These are phyloP conservation scores for Theocolax elegans DNA, from an alignment of 1,140 invertebrate species.

Conservation along the genomic window DNA sequence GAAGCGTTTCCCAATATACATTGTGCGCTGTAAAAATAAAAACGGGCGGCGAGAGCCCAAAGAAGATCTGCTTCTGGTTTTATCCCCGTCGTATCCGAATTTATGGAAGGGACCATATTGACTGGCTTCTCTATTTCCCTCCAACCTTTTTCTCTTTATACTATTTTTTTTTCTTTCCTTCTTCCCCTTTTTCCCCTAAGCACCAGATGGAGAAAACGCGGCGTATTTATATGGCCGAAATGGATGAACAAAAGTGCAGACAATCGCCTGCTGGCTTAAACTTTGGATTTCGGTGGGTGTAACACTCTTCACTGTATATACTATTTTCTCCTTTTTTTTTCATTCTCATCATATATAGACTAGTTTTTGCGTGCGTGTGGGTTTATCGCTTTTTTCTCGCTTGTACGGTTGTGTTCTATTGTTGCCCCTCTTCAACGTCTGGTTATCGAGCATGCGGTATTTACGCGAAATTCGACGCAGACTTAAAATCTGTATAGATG, in stretches of 20 bases:
- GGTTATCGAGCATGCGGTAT: not conserved
- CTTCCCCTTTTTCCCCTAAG: not conserved
- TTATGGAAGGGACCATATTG: constrained; percentile 36
- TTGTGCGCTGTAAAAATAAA: not conserved
- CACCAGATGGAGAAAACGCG: not conserved
- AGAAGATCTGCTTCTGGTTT: constrained; percentile 18
- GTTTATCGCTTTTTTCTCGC: not conserved
- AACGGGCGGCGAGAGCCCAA: not conserved
- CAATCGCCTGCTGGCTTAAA: constrained; percentile 3
- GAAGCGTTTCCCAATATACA: constrained; percentile 3
- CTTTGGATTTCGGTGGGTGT: not conserved
- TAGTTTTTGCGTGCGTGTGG: not conserved
- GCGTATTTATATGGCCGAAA: constrained; percentile 18
- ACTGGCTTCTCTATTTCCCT: constrained; percentile 9
- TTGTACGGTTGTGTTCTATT: no score
- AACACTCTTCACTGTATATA: not conserved
- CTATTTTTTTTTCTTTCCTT: not conserved
- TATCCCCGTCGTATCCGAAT: constrained; percentile 25
- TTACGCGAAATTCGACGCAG: not conserved
- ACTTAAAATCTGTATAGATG: not conserved
- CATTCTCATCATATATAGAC: not conserved
- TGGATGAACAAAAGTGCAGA: not conserved
- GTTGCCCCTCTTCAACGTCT: no score
- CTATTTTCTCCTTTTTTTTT: not conserved
- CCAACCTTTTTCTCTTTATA: not conserved